A percentile compares a stretch with the other conserved stretches of the same genome.
phyloP scores from a whole-genome alignment of 2,797 vertebrate species.

The Eremophila alpestris region DNA sequence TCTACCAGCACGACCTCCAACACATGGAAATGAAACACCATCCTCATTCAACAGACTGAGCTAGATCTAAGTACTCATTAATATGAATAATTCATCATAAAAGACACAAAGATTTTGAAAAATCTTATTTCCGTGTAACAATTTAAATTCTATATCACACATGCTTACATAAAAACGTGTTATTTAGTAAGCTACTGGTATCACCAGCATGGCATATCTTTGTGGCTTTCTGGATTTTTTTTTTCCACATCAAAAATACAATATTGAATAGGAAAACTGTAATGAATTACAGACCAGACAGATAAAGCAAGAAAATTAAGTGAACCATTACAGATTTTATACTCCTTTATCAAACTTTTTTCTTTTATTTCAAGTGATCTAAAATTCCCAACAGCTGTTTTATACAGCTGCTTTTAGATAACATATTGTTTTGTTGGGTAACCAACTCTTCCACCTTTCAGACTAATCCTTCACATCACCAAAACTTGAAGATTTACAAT shows the following conservation, averaged over 20 bases:
- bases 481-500: background rate
- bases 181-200: background rate
- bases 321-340: background rate
- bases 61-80: background rate
- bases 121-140: background rate
- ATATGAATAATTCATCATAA: background rate
- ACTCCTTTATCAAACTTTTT: background rate
- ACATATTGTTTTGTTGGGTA: background rate
- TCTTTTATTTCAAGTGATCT: background rate
- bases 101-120: background rate
- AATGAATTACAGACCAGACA: conserved; percentile 5
- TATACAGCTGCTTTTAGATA: background rate
- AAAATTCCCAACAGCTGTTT: conserved; percentile 5
- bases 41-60: background rate
- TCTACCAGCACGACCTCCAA: background rate
- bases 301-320: background rate
- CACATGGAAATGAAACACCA: background rate
- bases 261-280: conserved; percentile 15
- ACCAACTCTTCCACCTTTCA: background rate
- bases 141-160: background rate
- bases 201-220: background rate
- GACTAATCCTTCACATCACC: background rate
- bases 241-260: conserved; percentile 19
- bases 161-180: background rate
- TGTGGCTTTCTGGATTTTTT: background rate